Percentiles rank a stretch among this genome's conserved stretches.
These are phyloP conservation scores for Flexamia atlantica DNA, from an alignment of 2,888 invertebrate species.

Conservation along the genomic window DNA sequence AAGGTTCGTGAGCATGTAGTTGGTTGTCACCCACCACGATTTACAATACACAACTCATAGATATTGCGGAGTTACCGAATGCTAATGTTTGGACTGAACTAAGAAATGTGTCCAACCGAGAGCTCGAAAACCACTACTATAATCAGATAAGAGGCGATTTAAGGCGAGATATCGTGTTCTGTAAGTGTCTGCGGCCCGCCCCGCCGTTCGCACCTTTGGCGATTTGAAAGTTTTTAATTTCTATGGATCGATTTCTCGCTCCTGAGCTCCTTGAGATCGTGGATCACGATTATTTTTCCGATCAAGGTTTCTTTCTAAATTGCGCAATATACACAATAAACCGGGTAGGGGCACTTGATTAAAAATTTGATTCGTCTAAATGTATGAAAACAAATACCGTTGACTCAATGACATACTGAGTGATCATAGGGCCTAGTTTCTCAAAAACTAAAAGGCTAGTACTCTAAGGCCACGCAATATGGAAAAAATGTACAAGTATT, in stretches of 20 bases:
- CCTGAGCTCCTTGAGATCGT: not conserved
- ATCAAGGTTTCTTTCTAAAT: conserved; percentile 18
- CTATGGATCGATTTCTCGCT: not conserved
- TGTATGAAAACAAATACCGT: too few species aligned
- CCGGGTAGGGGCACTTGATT: not conserved
- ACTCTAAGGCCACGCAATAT: too few species aligned
- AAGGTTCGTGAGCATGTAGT: too few species aligned
- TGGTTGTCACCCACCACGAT: too few species aligned
- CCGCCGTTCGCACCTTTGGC: conserved; percentile 14
- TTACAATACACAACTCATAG: not conserved
- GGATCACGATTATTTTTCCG: not conserved
- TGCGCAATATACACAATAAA: not conserved
- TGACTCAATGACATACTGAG: too few species aligned
- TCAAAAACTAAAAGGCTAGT: too few species aligned
- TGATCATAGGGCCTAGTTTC: too few species aligned
- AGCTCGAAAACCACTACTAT: not conserved
- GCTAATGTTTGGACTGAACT: conserved; percentile 10
- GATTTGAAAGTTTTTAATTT: conserved; percentile 3
- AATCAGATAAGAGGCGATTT: not conserved
- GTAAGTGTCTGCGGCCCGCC: not conserved
- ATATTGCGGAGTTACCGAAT: not conserved
- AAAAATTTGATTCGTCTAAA: too few species aligned
- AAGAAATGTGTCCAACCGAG: not conserved
- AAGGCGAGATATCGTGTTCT: not conserved
- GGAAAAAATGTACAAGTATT: too few species aligned